Conservation (phyloP, 1,140 invertebrate species). For the Neodiprion lecontei region DNA sequence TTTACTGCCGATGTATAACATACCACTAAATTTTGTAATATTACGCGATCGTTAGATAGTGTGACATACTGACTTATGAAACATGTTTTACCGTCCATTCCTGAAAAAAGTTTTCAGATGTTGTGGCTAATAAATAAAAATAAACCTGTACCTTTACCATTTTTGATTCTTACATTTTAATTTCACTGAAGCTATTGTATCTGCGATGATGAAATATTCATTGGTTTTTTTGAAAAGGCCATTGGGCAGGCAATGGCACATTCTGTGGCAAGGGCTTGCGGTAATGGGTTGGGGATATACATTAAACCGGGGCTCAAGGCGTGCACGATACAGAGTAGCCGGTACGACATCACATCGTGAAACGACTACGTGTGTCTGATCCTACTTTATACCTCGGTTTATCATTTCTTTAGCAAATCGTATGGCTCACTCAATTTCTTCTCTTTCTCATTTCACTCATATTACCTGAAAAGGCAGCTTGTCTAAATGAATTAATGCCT, state of each 20-base stretch:
- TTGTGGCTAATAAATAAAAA: background rate
- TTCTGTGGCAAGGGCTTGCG: background rate
- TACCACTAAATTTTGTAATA: too few species aligned
- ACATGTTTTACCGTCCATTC: background rate
- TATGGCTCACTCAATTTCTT: too few species aligned
- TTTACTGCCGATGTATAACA: too few species aligned
- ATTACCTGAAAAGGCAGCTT: too few species aligned
- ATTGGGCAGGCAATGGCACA: background rate
- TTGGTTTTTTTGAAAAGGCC: background rate
- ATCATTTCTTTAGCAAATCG: too few species aligned
- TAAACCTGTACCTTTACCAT: background rate
- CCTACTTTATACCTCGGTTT: too few species aligned
- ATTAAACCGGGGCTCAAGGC: background rate
- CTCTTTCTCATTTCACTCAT: too few species aligned
- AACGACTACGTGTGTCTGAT: background rate
- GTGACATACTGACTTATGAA: background rate
- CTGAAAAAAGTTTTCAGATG: too few species aligned
- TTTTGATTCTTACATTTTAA: background rate
- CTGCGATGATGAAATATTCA: background rate
- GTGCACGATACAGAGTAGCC: background rate
- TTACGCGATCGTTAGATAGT: background rate
- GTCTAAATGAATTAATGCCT: too few species aligned
- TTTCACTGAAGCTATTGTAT: background rate
- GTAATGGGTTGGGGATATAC: background rate
- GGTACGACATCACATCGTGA: background rate